Conservation (phyloP, 2,797 vertebrate species). For the Danionella dracula region DNA sequence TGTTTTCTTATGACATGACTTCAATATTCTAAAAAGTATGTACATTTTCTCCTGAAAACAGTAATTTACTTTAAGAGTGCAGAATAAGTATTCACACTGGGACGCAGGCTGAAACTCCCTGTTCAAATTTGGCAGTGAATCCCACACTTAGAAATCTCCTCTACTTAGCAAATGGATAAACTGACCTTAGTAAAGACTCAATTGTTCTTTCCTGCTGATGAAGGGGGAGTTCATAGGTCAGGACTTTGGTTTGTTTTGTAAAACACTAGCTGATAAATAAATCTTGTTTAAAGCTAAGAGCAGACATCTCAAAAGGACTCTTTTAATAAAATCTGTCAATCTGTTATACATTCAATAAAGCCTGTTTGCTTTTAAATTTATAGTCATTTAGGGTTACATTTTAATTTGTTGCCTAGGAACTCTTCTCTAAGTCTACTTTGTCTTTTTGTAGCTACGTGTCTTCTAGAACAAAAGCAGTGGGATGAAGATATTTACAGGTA, state of each 20-base stretch:
- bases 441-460: slow-evolving; percentile 17
- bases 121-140: not conserved
- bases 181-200: slow-evolving; percentile 26
- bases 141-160: not conserved
- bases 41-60: too few relatives aligned
- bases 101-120: not conserved
- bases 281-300: not conserved
- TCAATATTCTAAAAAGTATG: too few relatives aligned
- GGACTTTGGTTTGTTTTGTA: slow-evolving; percentile 29
- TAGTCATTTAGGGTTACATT: slow-evolving; percentile 18
- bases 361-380: slow-evolving; percentile 31
- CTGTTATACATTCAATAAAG: not conserved
- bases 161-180: slow-evolving; percentile 33
- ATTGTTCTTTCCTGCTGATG: slow-evolving; percentile 7
- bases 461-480: slow-evolving; percentile 5
- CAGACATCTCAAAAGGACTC: not conserved
- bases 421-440: slow-evolving; percentile 6
- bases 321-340: not conserved
- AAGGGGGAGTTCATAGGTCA: slow-evolving; percentile 26
- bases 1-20: too few relatives aligned
- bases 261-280: slow-evolving; percentile 27
- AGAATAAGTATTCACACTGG: too few relatives aligned
- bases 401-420: slow-evolving; percentile 33
- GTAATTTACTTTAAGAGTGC: too few relatives aligned
- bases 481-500: slow-evolving; percentile 48